Evolutionary conservation across 2,797 vertebrate genomes (phyloP).

Genomic region (Melopsittacus undulatus): DNA sequence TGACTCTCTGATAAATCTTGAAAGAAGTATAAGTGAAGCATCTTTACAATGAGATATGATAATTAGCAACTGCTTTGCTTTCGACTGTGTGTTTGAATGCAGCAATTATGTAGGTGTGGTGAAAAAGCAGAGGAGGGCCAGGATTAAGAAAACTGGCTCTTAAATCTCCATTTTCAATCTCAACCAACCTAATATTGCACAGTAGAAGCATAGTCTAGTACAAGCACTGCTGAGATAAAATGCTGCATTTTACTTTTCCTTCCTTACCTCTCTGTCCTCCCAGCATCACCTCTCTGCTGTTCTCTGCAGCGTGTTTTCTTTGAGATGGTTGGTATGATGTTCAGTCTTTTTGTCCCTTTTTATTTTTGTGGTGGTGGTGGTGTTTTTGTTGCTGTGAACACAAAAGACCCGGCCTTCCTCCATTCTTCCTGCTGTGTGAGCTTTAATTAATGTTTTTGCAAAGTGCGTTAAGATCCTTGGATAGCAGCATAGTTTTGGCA

Average conservation of each 20-base stretch:
- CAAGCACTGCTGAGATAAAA: background rate
- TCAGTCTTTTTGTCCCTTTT: background rate
- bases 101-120: background rate
- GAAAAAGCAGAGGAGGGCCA: background rate
- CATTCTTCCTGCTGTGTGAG: constrained; percentile 1
- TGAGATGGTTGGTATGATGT: background rate
- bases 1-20: constrained; percentile 10
- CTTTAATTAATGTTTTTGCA: constrained; percentile 53
- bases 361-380: background rate
- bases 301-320: background rate
- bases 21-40: background rate
- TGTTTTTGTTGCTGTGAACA: constrained; percentile 11
- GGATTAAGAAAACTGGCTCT: background rate
- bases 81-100: background rate
- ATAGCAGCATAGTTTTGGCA: constrained; percentile 22
- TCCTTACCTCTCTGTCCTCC: background rate
- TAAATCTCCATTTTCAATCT: background rate
- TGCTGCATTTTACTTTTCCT: background rate
- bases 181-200: background rate
- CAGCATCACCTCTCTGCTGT: background rate
- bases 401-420: background rate
- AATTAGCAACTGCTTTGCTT: constrained; percentile 50
- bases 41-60: background rate
- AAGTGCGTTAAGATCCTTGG: constrained; percentile 1
- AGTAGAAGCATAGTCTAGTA: background rate